Evolutionary conservation across 2,113 vertebrate species (phyloP), one percentile per base, ranked within the genome.

Genomic region (Chelonoidis abingdonii): DNA sequence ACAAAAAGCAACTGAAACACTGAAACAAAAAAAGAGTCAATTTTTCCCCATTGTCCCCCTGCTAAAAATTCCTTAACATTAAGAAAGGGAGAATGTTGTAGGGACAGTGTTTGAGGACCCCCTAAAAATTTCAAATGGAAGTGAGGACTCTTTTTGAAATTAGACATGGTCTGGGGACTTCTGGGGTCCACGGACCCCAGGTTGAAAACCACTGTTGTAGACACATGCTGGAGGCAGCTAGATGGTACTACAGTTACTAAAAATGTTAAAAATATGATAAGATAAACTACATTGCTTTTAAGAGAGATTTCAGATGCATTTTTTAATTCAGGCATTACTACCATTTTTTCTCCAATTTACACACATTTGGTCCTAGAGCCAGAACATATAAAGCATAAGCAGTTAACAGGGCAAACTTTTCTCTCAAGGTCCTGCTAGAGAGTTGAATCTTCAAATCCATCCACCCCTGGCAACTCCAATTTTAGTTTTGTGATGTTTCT

Each of bases 351-450:
- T 91, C 29, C 88, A 31, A 9, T 81, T 93, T 69, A 35, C 47
- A 44, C 6, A 31, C 6, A 75, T 22, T 16, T 69, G 22, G n/a
- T 5, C 91, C 50, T 81, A 75, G 5, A 4, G 13, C n/a, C 8
- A 87, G 83, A 94, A 54, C 31, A 25, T 25, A 69, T 24, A 89
- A 87, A 13, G 65, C 17, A 87, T 59, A 76, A 92, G 50, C 19
- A 94, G 57, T 17, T 92, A 85, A 95, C 91, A 5, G 52, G 93
- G 59, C 47, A 79, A 89, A 90, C 13, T 38, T 4, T 29, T 89
- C 31, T 80, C n/a, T 27, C 27, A 79, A 93, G 89, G 12, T 41
- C 94, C 31, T 49, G 91, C 47, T 76, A 9, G 47, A 85, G 41
- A 93, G 85, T 22, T 44, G 27, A 91, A 47, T 56, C 65, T 53